Conservation (phyloP, 2,797 vertebrate genomes). For the Channallabes apus region DNA sequence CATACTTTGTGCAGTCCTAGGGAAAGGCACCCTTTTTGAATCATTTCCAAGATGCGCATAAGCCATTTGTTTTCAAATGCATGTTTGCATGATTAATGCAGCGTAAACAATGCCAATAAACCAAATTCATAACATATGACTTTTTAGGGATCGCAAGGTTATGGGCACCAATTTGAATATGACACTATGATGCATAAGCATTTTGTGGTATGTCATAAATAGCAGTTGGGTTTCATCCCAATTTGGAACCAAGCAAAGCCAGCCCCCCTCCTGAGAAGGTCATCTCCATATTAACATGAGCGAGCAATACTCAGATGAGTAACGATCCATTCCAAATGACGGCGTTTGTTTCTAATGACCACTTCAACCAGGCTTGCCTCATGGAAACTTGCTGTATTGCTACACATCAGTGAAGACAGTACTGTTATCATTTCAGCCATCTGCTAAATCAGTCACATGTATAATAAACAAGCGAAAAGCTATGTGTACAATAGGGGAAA, state of each 20-base stretch:
- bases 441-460: constrained; percentile 43
- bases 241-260: constrained; percentile 62
- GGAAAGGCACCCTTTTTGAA: constrained; percentile 55
- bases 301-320: constrained; percentile 63
- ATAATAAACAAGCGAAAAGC: constrained; percentile 39
- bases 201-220: constrained; percentile 61
- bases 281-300: constrained; percentile 66
- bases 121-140: constrained; percentile 67
- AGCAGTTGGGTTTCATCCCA: constrained; percentile 64
- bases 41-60: constrained; percentile 58
- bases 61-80: constrained; percentile 62
- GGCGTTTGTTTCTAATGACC: constrained; percentile 61
- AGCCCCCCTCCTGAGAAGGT: constrained; percentile 63
- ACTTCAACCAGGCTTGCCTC: constrained; percentile 58
- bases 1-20: constrained; percentile 38
- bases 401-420: constrained; percentile 56
- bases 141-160: constrained; percentile 63
- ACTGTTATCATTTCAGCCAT: constrained; percentile 50
- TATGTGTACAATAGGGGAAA: neutral
- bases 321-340: constrained; percentile 64
- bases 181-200: constrained; percentile 67
- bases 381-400: constrained; percentile 56
- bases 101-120: constrained; percentile 63
- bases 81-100: constrained; percentile 64
- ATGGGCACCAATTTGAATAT: constrained; percentile 64